These are phyloP conservation scores for Sebastes miniatus DNA, from an alignment of 2,797 vertebrate genomes.

Conservation along the genomic window DNA sequence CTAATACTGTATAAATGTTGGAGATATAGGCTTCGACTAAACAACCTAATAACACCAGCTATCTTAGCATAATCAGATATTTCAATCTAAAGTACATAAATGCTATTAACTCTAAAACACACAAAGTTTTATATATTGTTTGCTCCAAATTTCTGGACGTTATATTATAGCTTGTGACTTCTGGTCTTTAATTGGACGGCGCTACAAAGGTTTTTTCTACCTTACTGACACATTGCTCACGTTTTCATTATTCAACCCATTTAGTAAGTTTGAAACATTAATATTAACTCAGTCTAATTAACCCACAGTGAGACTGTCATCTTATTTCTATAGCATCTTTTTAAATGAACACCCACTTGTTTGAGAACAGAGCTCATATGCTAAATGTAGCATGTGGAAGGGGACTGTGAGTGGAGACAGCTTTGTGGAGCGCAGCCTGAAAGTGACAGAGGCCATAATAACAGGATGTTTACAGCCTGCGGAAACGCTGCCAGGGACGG, in stretches of 20 bases:
- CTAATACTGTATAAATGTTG: too few relatives aligned
- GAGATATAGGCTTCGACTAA: too few relatives aligned
- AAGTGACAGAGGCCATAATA: slow-evolving; percentile 68
- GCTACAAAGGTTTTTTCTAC: not conserved
- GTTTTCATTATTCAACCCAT: not conserved
- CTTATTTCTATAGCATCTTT: not conserved
- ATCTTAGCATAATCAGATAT: not conserved
- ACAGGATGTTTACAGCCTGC: slow-evolving; percentile 82
- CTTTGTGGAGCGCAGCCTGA: slow-evolving; percentile 36
- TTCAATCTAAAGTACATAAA: not conserved
- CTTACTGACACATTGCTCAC: not conserved
- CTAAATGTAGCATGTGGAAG: slow-evolving; percentile 13
- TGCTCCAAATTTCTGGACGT: not conserved
- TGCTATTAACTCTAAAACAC: not conserved
- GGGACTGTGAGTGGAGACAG: slow-evolving; percentile 25
- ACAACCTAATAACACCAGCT: not conserved
- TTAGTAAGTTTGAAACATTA: not conserved
- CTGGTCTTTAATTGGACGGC: not conserved
- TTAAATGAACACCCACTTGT: not conserved
- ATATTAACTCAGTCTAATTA: not conserved
- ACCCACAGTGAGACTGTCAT: not conserved
- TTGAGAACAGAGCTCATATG: not conserved
- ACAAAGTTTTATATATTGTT: not conserved
- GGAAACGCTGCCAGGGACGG: slow-evolving; percentile 49
- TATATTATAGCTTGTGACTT: not conserved